Evolutionary conservation across 2,888 invertebrate genomes (phyloP), one percentile per base, ranked within the genome.

Genomic region (Caenorhabditis panamensis): DNA sequence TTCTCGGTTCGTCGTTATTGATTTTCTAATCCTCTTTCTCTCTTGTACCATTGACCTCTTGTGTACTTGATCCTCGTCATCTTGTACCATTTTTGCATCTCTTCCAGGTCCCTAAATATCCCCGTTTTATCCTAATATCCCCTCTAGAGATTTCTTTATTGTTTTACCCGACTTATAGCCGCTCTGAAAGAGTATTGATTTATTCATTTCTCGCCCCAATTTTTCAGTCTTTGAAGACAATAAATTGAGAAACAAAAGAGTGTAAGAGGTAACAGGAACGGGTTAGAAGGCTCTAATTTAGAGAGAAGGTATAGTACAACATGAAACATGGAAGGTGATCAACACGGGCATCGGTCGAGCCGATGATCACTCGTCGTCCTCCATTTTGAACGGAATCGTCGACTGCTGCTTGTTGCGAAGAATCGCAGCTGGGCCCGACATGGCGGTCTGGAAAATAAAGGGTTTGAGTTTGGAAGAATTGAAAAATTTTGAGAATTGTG

Each of bases 321-420:
- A 75, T 66, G 51, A 36, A 75, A 67, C 75, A 67, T 61, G 53
- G 59, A 59, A 58, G 22, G n/a, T 18, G n/a, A n/a, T 49, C 41
- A n/a, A n/a, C n/a, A n/a, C n/a, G n/a, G n/a, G n/a, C n/a, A n/a
- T n/a, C n/a, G n/a, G n/a, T n/a, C n/a, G n/a, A n/a, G n/a, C n/a
- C n/a, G n/a, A n/a, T n/a, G 11, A 22, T 76, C 36, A 37, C 13
- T 73, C 58, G 28, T 56, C 68, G 24, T 77, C 82, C 54, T 41
- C 82, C 54, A 85, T 75, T 61, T 85, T 80, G 79, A 85, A 80
- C 36, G 86, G 86, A 69, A 86, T 85, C 47, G 84, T 78, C 56
- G 80, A 79, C 44, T 81, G 81, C 20, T 86, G 86, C 67, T 85
- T 85, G 79, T 81, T 85, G 49, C 86, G 84, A 8, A 86, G 75